Conservation (phyloP, 2,113 vertebrate species). For the Thymallus thymallus region DNA sequence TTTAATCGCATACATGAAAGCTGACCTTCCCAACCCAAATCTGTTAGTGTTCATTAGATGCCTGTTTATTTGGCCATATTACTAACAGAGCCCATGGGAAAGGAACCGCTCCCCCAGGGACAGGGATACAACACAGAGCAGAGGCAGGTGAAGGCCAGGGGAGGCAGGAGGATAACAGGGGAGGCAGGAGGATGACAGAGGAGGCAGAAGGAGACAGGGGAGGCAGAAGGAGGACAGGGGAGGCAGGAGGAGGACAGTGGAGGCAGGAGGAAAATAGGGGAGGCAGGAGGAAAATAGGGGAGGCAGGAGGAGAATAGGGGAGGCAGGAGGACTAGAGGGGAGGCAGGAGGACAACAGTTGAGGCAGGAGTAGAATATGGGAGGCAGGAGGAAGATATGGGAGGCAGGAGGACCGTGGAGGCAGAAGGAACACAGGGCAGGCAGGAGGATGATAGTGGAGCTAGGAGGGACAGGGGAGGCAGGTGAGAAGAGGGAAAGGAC, state of each 20-base stretch:
- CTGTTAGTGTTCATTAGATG: conserved; percentile 73
- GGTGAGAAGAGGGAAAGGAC: too few species aligned
- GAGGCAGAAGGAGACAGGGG: neutral
- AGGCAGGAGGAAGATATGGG: neutral
- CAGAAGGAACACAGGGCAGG: too few species aligned
- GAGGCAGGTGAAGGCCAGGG: neutral
- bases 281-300: too few species aligned
- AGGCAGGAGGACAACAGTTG: neutral
- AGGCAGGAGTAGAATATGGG: neutral
- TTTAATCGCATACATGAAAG: conserved; percentile 66
- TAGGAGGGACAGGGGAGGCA: too few species aligned
- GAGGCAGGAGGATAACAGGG: neutral
- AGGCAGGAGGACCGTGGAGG: neutral
- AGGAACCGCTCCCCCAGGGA: conserved; percentile 34
- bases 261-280: too few species aligned
- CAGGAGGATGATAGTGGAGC: too few species aligned
- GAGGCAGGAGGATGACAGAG: neutral
- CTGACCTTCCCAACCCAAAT: conserved; percentile 71
- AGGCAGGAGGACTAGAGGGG: too few species aligned
- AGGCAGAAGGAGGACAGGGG: neutral
- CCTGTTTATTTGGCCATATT: conserved; percentile 65
- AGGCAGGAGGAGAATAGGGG: too few species aligned
- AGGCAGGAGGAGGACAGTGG: neutral
- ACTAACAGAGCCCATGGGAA: conserved; percentile 67
- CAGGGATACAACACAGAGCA: conserved; percentile 21